A percentile compares a stretch with the other conserved stretches of the same genome.
Evolutionary conservation across 2,797 vertebrate genomes (phyloP).

Genomic region (Sciurus vulgaris): DNA sequence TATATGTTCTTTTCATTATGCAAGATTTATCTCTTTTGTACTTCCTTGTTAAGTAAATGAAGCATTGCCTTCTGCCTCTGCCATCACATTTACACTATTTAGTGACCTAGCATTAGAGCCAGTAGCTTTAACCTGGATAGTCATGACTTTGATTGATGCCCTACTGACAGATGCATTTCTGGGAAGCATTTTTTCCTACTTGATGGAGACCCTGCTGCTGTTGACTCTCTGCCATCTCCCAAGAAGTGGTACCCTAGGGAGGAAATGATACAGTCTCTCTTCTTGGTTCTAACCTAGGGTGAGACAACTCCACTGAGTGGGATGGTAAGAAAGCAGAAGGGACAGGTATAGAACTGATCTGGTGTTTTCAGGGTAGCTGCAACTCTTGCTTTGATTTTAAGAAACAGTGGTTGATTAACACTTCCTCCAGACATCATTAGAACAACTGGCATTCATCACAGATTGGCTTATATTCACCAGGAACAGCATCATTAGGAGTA

Average conservation of each 20-base stretch:
- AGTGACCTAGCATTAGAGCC: neutral
- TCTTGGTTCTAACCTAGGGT: neutral
- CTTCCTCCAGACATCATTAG: neutral
- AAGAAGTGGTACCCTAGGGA: neutral
- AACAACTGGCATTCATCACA: neutral
- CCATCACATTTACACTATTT: neutral
- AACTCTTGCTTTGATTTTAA: constrained; percentile 24
- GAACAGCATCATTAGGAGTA: neutral
- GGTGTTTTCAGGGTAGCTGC: neutral
- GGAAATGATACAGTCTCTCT: neutral
- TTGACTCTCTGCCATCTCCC: neutral
- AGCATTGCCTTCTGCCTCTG: constrained; percentile 1
- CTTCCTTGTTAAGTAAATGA: constrained; percentile 13
- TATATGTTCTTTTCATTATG: neutral
- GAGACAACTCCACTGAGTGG: neutral
- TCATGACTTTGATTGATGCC: neutral
- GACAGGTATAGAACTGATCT: neutral
- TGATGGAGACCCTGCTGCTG: neutral
- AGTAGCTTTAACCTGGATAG: neutral
- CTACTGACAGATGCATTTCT: neutral
- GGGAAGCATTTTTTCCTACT: neutral
- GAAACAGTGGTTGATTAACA: neutral
- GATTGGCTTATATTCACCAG: neutral
- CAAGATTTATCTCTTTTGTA: neutral
- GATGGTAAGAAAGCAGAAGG: neutral